A percentile compares a stretch with the other conserved stretches of the same genome.
phyloP scores from a whole-genome alignment of 2,888 invertebrate genomes.

The Drosophila silvestris region DNA sequence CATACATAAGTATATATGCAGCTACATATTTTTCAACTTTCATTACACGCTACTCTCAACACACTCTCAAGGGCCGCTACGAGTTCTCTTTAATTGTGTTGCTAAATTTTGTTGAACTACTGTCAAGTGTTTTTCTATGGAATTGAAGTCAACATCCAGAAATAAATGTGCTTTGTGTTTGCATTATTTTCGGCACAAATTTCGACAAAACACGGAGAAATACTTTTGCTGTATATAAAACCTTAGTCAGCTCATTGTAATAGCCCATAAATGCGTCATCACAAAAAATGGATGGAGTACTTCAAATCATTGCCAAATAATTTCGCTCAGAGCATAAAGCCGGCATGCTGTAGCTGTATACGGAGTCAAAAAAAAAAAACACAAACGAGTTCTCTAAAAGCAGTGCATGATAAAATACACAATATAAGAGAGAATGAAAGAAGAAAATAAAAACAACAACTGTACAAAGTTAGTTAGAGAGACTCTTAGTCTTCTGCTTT shows the following conservation, averaged over 20 bases:
- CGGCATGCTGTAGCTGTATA: conserved; percentile 8
- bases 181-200: conserved; percentile 18
- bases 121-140: conserved; percentile 13
- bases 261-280: conserved; percentile 20
- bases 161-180: conserved; percentile 13
- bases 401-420: conserved; percentile 6
- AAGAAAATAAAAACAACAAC: conserved; percentile 14
- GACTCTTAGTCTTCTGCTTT: conserved; percentile 13
- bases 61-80: conserved; percentile 12
- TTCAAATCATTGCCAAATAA: conserved; percentile 37
- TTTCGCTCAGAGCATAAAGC: conserved; percentile 20
- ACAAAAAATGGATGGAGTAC: conserved; percentile 5
- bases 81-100: conserved; percentile 9
- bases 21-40: conserved; percentile 22
- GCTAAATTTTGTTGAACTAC: conserved; percentile 8
- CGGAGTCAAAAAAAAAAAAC: conserved; percentile 6
- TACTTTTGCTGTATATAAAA: neutral
- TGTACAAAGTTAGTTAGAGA: conserved; percentile 45
- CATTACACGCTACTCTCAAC: conserved; percentile 10
- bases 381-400: conserved; percentile 40
- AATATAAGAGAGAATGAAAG: conserved; percentile 11
- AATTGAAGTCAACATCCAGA: conserved; percentile 10
- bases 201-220: neutral
- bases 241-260: neutral
- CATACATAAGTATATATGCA: neutral